phyloP scores from a whole-genome alignment of 53 echinoderm and acorn worm genomes.

The Henricia sp. region DNA sequence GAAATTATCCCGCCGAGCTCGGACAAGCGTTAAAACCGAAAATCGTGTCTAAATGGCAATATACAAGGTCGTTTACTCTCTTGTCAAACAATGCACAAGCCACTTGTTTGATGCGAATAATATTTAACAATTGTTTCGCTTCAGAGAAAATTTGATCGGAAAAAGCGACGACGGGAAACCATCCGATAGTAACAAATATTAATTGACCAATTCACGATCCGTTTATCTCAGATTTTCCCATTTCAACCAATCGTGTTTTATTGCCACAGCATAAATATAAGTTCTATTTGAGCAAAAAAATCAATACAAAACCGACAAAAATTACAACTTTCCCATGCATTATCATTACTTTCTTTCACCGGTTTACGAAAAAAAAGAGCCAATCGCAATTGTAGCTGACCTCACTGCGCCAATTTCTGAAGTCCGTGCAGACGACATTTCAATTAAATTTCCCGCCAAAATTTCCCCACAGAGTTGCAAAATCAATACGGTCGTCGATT shows the following conservation, averaged over 20 bases:
- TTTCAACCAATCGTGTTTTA: too few species aligned
- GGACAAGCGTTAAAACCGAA: background rate
- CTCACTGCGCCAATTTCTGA: too few species aligned
- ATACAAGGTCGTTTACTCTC: background rate
- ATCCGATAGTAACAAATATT: too few species aligned
- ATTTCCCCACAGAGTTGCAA: conserved; percentile 23
- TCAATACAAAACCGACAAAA: too few species aligned
- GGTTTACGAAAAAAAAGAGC: background rate
- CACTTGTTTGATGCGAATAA: background rate
- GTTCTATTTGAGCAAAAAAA: too few species aligned
- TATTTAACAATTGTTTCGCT: too few species aligned
- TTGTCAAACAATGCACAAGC: background rate
- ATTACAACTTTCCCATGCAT: background rate
- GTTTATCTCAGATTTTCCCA: too few species aligned
- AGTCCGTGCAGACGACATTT: background rate
- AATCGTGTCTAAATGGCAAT: too few species aligned
- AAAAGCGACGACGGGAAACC: too few species aligned
- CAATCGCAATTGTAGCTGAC: background rate
- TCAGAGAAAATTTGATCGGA: too few species aligned
- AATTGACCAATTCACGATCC: too few species aligned
- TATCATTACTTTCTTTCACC: background rate
- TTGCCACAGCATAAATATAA: too few species aligned
- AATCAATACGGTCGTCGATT: conserved; percentile 1
- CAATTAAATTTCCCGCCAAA: conserved; percentile 43
- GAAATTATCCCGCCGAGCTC: conserved; percentile 8